Base-by-base conservation (phyloP, 2,797 vertebrate genomes). In the Salmo trutta region DNA sequence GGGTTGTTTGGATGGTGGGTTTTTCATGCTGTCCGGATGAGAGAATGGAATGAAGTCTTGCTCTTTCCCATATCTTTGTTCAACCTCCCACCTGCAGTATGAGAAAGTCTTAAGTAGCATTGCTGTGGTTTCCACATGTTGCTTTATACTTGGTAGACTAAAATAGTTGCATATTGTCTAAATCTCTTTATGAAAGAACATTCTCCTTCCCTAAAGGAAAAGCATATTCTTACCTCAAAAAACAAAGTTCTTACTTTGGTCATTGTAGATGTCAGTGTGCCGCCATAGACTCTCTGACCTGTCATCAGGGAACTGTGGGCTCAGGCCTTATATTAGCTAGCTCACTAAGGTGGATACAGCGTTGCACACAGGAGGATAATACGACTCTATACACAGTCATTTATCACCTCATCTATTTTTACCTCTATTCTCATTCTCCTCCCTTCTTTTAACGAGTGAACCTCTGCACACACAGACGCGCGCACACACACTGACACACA, bases 351-450 rank as follows among this genome's bases (percentile, higher is more conserved):
- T 68, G 41, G 7, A 16, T 53, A 51, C 36, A 5, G 24, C n/a
- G 27, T 24, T 33, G 12, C 24, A 16, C 53, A 31, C 65, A 17
- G 24, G 14, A 67, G 24, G 16, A 7, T 12, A 6, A 67, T 14
- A 16, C 3, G 14, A 12, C 12, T 67, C 29, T 29, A 27, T 24
- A 21, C 41, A 19, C 74, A 14, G 21, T 31, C 59, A 47, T 80
- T 66, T 54, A 56, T 72, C 74, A 73, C 51, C 62, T 7, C 16
- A 19, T 65, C 79, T 77, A 59, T 69, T 77, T 69, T 76, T 69
- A 71, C 75, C 21, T n/a, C 16, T 14, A 21, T 17, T 66, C 70
- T 41, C n/a, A 71, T 31, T 54, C 56, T 70, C 71, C 41, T 31
- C 29, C 65, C 29, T 67, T 29, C 17, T 67, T 33, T 31, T 67